These are phyloP conservation scores for Siniperca undulata DNA, from an alignment of 2,797 vertebrate species.

Conservation along the genomic window DNA sequence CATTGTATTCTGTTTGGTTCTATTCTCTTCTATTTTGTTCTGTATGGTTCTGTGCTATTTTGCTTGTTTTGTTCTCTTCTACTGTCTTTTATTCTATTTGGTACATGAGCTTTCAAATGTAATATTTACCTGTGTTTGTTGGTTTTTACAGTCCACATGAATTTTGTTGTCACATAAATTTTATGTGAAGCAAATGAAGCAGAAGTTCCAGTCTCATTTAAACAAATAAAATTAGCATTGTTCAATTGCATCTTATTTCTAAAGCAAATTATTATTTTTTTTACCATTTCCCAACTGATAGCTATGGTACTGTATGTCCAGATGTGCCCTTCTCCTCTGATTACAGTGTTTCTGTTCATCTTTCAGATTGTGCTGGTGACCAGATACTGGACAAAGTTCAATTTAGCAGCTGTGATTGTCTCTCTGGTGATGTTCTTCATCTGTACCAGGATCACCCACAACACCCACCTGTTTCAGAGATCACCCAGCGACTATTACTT, in stretches of 20 bases:
- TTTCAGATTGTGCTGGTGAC: conserved; percentile 87
- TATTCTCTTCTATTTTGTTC: not conserved
- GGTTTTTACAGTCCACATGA: not conserved
- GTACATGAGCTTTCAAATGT: not conserved
- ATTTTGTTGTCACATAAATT: not conserved
- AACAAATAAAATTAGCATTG: not conserved
- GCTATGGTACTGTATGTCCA: not conserved
- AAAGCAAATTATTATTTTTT: not conserved
- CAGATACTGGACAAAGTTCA: conserved; percentile 89
- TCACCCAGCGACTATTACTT: conserved; percentile 88
- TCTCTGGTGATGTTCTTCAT: conserved; percentile 86
- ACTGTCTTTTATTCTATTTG: not conserved
- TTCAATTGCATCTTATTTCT: not conserved
- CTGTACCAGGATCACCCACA: conserved; percentile 85
- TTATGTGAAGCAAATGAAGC: not conserved
- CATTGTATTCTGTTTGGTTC: not conserved
- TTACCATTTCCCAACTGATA: not conserved
- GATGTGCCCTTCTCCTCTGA: not conserved
- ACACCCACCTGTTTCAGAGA: conserved; percentile 69
- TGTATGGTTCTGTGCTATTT: not conserved
- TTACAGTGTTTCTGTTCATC: conserved; percentile 17
- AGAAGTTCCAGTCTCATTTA: not conserved
- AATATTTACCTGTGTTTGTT: not conserved
- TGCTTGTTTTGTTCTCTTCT: not conserved
- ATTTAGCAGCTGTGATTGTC: conserved; percentile 75